Base-by-base conservation (phyloP, 2,888 invertebrate genomes). In the Eupithecia exiguata region DNA sequence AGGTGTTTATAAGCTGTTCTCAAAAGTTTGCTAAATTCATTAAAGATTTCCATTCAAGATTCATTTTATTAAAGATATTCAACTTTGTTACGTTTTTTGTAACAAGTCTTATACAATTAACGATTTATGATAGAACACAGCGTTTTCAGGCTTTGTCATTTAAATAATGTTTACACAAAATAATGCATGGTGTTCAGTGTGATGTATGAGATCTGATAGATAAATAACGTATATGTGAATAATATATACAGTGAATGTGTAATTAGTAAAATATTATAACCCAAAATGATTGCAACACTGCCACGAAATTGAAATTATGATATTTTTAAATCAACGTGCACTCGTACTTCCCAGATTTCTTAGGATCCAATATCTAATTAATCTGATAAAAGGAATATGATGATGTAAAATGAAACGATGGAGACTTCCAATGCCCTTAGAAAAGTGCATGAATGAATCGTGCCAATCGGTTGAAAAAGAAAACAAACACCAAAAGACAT, bases 101-200 rank as follows among this genome's bases (percentile, higher is more conserved):
- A 30, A 30, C 30, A 30, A 30, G 30, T 4, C 4, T 30, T 30
- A 30, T 30, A 30, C 30, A 3, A 30, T 30, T 30, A 30, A 30
- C 1, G 30, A 30, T 30, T 30, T 30, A 30, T 4, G 30, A 3
- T 30, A 30, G 30, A 4, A 1, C 30, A 30, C 30, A 30, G 35
- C 7, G 6, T 18, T 62, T 62, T 35, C 35, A 35, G 35, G 35
- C 62, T 62, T 62, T 35, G 18, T 62, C 35, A 12, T 18, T 30
- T 9, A 35, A 30, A 35, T 62, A 61, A 53, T 14, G 58, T 25
- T 9, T 62, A 5, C 1, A 35, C 35, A 62, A 62, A 35, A 16
- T 62, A 62, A 62, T 35, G 62, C 62, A 18, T 6, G 61, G n/a
- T 58, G 58, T 58, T 58, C 25, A 58, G 58, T 58, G 58, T 58